These are phyloP conservation scores for Liodrosophila aerea DNA, from an alignment of 2,888 invertebrate genomes.

Conservation along the genomic window DNA sequence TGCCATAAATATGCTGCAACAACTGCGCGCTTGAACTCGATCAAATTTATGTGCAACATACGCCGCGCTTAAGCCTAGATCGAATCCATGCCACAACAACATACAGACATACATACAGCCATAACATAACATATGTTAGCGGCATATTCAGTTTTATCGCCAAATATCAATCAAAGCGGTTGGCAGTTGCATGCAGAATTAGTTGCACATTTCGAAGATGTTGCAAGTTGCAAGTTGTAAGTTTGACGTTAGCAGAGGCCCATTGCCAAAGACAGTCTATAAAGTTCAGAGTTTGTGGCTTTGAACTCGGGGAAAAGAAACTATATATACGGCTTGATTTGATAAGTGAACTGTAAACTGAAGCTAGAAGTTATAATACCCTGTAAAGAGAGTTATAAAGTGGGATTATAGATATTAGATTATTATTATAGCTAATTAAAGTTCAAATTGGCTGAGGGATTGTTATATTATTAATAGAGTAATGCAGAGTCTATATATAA, in stretches of 20 bases:
- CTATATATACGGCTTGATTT: too few species aligned
- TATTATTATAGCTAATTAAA: too few species aligned
- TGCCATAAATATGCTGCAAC: slow-evolving; percentile 70
- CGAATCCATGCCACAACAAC: not conserved
- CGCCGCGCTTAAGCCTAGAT: slow-evolving; percentile 31
- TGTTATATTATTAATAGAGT: too few species aligned
- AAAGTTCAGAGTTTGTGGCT: slow-evolving; percentile 72
- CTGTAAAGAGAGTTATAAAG: too few species aligned
- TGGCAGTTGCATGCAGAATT: slow-evolving; percentile 50
- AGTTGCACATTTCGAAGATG: slow-evolving; percentile 37
- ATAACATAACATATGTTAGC: slow-evolving; percentile 28
- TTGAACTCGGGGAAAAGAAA: slow-evolving; percentile 33
- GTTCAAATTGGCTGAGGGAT: too few species aligned
- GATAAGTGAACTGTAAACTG: slow-evolving; percentile 6
- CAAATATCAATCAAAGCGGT: slow-evolving; percentile 68
- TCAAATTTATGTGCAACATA: slow-evolving; percentile 74
- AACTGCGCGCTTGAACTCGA: slow-evolving; percentile 62
- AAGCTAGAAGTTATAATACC: too few species aligned
- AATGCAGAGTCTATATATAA: too few species aligned
- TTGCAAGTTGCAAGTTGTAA: not conserved
- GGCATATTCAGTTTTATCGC: slow-evolving; percentile 69
- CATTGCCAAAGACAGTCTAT: slow-evolving; percentile 61
- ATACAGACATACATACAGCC: too few species aligned
- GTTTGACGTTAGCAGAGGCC: slow-evolving; percentile 9
- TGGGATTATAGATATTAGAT: too few species aligned